Base-by-base conservation (phyloP, 2,888 invertebrate species). In the Stenurella melanura region DNA sequence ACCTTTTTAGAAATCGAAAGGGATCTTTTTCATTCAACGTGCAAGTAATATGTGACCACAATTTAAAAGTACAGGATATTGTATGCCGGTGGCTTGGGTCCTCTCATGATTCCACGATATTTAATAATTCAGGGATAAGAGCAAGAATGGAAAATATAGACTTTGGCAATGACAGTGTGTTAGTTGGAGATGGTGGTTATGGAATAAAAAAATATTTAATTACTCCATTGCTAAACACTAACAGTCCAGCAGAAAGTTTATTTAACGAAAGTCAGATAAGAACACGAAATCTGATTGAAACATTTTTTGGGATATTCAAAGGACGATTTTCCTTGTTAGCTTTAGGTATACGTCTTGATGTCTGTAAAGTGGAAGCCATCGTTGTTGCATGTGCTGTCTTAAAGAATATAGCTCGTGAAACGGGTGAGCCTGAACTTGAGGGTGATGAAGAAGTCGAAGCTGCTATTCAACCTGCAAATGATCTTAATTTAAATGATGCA, bases 321-420 rank as follows among this genome's bases (percentile, higher is more conserved):
- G 70, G 83, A 72, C 21, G 85, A 68, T 86, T 87, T 80, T 87
- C 87, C 38, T 77, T 83, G 18, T 75, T 87, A 57, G 80, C 85
- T n/a, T 26, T 84, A 26, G 86, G 86, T 30, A 80, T 87, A 38
- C 38, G 84, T 12, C 50, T 84, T 7, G 78, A 83, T 74, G 54
- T 84, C 19, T 68, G 69, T 21, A 83, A 71, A 61, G 80, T 80
- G 7, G 69, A 79, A 72, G 77, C 76, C 26, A 74, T 81, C 67
- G 69, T 84, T 67, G 75, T 82, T 67, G 78, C 83, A 30, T 72
- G 80, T 64, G 78, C 79, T 60, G 81, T 83, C n/a, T 58, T 84
- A n/a, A 81, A 82, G 70, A 83, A 83, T 76, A 77, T 82, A 54
- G 80, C 76, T 67, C 19, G 42, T 71, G 17, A 57, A 18, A 72